A percentile compares a stretch with the other conserved stretches of the same genome.
Conservation (phyloP, 2,113 vertebrate genomes). For the Macrotis lagotis region DNA sequence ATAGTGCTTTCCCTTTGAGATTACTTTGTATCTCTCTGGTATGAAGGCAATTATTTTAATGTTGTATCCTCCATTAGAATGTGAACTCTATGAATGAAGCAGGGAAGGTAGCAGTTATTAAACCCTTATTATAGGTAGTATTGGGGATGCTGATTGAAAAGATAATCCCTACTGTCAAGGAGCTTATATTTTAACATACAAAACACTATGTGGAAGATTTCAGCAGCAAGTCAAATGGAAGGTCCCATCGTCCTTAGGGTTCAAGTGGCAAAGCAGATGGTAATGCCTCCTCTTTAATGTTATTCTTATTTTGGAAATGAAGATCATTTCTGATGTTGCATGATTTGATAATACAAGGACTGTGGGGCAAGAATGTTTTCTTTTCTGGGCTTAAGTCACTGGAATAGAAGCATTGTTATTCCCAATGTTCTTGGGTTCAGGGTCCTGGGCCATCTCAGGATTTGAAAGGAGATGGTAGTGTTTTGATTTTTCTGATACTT, state of each 20-base stretch:
- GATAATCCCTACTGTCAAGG: background rate
- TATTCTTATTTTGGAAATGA: no score
- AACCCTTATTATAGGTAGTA: background rate
- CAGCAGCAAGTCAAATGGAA: background rate
- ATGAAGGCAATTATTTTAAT: background rate
- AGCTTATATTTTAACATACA: no score
- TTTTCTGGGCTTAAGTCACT: background rate
- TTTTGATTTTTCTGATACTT: background rate
- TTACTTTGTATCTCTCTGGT: no score
- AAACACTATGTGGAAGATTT: background rate
- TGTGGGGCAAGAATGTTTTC: background rate
- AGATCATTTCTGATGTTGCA: background rate
- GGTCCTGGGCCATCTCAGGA: background rate
- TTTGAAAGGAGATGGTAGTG: background rate
- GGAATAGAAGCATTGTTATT: background rate
- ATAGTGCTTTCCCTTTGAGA: background rate
- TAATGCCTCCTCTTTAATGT: background rate
- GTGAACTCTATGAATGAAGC: background rate
- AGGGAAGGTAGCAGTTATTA: background rate
- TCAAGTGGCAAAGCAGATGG: background rate
- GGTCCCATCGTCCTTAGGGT: background rate
- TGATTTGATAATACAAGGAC: background rate
- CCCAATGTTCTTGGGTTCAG: background rate
- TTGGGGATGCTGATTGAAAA: background rate
- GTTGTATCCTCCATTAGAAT: no score